phyloP scores from a whole-genome alignment of 2,888 invertebrate species.

The Bibio marci region DNA sequence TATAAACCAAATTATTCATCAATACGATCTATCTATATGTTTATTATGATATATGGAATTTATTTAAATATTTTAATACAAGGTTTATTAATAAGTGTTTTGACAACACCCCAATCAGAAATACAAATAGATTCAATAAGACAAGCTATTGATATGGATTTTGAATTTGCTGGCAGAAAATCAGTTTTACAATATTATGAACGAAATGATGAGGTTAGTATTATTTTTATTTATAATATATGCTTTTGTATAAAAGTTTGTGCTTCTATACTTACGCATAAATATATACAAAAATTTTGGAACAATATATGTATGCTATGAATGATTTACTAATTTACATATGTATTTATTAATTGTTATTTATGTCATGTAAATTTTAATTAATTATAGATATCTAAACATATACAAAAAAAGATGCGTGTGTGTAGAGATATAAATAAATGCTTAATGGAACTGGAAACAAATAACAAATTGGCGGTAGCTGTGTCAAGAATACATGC shows the following conservation, averaged over 20 bases:
- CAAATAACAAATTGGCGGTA: conserved; percentile 18
- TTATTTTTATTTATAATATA: neutral
- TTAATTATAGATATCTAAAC: conserved; percentile 21
- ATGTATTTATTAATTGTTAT: too few species aligned
- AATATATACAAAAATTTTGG: too few species aligned
- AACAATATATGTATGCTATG: too few species aligned
- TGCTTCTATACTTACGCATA: too few species aligned
- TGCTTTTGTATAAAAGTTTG: neutral
- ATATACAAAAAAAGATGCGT: conserved; percentile 20
- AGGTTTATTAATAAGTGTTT: conserved; percentile 22
- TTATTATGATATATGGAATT: conserved; percentile 12
- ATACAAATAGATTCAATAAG: conserved; percentile 18
- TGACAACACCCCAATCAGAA: conserved; percentile 21
- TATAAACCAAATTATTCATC: neutral
- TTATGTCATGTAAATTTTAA: too few species aligned
- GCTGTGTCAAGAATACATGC: conserved; percentile 23
- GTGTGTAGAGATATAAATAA: conserved; percentile 23
- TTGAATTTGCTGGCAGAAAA: conserved; percentile 21
- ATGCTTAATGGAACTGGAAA: conserved; percentile 18
- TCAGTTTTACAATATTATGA: conserved; percentile 21
- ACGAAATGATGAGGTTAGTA: conserved; percentile 20
- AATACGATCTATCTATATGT: conserved; percentile 6
- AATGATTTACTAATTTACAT: too few species aligned
- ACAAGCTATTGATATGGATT: conserved; percentile 18
- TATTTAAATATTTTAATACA: conserved; percentile 24